phyloP scores from a whole-genome alignment of 2,113 vertebrate genomes.

The Centrocercus urophasianus region DNA sequence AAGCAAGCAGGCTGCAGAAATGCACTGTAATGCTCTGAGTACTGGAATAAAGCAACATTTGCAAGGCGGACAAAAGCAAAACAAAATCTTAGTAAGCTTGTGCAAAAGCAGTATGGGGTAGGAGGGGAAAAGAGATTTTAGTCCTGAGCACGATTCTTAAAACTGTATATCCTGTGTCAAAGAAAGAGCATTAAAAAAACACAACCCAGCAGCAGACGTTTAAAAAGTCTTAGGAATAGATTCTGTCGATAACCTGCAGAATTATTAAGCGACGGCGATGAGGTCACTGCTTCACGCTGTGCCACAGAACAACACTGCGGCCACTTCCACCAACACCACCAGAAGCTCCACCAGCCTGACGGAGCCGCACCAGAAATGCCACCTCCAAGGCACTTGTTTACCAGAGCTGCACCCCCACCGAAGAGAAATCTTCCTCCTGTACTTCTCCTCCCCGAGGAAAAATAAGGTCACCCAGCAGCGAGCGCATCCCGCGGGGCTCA shows the following conservation, averaged over 20 bases:
- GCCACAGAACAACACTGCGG: not conserved
- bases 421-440: not conserved
- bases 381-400: not conserved
- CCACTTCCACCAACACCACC: not conserved
- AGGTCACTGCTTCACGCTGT: not conserved
- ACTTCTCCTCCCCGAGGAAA: not conserved
- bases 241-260: not conserved
- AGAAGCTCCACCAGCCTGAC: not conserved
- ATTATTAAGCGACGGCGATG: constrained; percentile 16
- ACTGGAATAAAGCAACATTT: not conserved
- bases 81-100: not conserved
- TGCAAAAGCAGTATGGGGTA: not conserved
- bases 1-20: not conserved
- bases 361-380: not conserved
- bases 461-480: not conserved
- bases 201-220: not conserved
- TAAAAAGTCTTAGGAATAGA: not conserved
- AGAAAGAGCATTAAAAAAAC: not conserved
- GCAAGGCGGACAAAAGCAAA: not conserved
- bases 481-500: not conserved
- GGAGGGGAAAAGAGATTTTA: not conserved
- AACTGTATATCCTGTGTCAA: not conserved
- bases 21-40: not conserved
- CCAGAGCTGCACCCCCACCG: not conserved
- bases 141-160: not conserved